phyloP scores from a whole-genome alignment of 2,113 vertebrate genomes.

The Hyla sarda region DNA sequence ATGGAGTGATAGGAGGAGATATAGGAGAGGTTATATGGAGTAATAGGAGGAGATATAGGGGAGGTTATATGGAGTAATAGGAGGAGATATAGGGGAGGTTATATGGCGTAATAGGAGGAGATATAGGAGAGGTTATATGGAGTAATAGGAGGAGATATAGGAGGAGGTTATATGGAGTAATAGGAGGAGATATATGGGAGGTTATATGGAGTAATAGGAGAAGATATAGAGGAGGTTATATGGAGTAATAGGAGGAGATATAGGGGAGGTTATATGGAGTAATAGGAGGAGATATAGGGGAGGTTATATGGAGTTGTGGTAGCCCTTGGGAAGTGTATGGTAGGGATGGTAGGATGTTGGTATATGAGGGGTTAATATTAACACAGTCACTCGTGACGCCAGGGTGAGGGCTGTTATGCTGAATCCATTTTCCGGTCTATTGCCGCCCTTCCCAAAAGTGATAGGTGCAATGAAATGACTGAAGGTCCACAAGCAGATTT shows the following conservation, averaged over 20 bases:
- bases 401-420: too few relatives aligned
- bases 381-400: too few relatives aligned
- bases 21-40: not conserved
- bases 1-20: not conserved
- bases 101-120: not conserved
- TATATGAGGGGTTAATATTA: too few relatives aligned
- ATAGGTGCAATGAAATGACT: too few relatives aligned
- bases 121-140: not conserved
- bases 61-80: not conserved
- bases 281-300: not conserved
- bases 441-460: too few relatives aligned
- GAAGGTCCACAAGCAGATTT: too few relatives aligned
- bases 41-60: constrained; percentile 14
- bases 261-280: not conserved
- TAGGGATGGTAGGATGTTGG: too few relatives aligned
- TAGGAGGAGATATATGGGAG: not conserved
- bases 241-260: constrained; percentile 6
- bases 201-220: constrained; percentile 11
- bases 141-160: not conserved
- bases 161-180: too few relatives aligned
- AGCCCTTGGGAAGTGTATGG: too few relatives aligned
- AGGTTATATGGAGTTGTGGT: too few relatives aligned
- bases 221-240: not conserved
- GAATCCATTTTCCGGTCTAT: too few relatives aligned
- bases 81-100: not conserved